Conservation (phyloP, 2,888 invertebrate species). For the Mesorhabditis belari region DNA sequence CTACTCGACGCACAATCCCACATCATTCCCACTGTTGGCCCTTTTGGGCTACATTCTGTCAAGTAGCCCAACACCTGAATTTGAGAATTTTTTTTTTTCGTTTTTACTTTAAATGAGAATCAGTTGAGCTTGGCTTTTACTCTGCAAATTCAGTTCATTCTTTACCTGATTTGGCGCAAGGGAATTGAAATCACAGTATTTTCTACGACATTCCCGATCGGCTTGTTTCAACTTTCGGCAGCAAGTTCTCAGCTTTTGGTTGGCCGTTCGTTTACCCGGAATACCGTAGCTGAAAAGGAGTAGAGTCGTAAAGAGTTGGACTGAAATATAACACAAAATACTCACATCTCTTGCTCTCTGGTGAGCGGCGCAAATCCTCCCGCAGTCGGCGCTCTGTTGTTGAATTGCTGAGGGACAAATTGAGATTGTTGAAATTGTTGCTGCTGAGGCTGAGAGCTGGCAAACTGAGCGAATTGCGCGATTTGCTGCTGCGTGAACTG, state of each 20-base stretch:
- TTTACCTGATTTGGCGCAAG: slow-evolving; percentile 19
- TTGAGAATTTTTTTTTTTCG: no score
- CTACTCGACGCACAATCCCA: slow-evolving; percentile 51
- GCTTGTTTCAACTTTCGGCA: slow-evolving; percentile 47
- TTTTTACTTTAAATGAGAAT: neutral
- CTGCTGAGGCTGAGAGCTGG: neutral
- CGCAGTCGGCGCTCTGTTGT: no score
- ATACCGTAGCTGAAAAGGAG: slow-evolving; percentile 21
- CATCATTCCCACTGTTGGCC: slow-evolving; percentile 52
- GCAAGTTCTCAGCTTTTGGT: slow-evolving; percentile 45
- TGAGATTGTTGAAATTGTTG: no score
- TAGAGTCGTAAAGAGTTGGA: no score
- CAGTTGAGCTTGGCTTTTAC: neutral
- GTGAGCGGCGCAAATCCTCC: no score
- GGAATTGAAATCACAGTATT: slow-evolving; percentile 50
- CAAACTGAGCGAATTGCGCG: neutral
- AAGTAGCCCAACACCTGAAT: slow-evolving; percentile 43
- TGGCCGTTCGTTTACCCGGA: slow-evolving; percentile 28
- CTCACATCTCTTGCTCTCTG: no score
- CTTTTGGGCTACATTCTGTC: slow-evolving; percentile 43
- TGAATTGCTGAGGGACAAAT: no score
- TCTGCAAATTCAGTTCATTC: neutral
- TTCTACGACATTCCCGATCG: slow-evolving; percentile 44
- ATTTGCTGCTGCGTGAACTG: neutral
- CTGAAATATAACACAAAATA: no score